Evolutionary conservation across 2,113 vertebrate species (phyloP).

Genomic region (Xiphophorus couchianus): DNA sequence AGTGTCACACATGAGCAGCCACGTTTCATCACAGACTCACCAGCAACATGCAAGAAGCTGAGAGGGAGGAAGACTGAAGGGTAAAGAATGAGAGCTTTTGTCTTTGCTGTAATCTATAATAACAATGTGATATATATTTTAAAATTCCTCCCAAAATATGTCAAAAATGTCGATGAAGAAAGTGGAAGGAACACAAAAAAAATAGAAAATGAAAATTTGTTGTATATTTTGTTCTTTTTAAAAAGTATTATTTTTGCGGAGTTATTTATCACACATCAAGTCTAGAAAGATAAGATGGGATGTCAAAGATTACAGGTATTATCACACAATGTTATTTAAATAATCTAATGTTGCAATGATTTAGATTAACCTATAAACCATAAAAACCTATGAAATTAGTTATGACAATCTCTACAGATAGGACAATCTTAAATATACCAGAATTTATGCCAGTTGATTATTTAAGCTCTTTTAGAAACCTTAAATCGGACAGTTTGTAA

Average conservation of each 20-base stretch:
- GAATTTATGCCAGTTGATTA: too few relatives aligned
- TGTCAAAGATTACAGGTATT: too few relatives aligned
- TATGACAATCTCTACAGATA: background rate
- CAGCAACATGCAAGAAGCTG: conserved; percentile 24
- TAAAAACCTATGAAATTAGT: background rate
- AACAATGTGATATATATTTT: background rate
- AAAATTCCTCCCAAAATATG: background rate
- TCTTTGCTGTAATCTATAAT: background rate
- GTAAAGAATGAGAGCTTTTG: conserved; percentile 22
- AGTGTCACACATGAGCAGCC: conserved; percentile 70
- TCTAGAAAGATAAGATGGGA: too few relatives aligned
- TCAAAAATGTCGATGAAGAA: background rate
- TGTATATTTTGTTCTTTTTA: too few relatives aligned
- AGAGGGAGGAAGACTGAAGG: background rate
- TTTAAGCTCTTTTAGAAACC: too few relatives aligned
- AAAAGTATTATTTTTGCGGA: background rate
- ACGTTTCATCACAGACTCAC: conserved; percentile 56
- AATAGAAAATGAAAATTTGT: background rate
- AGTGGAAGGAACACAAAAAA: background rate
- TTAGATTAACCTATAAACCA: background rate
- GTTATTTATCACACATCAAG: background rate
- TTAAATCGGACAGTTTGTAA: background rate
- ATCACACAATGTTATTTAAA: background rate
- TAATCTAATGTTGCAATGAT: background rate
- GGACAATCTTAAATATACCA: too few relatives aligned